Base-by-base conservation (phyloP, 1,140 invertebrate genomes). In the Hermetia illucens region DNA sequence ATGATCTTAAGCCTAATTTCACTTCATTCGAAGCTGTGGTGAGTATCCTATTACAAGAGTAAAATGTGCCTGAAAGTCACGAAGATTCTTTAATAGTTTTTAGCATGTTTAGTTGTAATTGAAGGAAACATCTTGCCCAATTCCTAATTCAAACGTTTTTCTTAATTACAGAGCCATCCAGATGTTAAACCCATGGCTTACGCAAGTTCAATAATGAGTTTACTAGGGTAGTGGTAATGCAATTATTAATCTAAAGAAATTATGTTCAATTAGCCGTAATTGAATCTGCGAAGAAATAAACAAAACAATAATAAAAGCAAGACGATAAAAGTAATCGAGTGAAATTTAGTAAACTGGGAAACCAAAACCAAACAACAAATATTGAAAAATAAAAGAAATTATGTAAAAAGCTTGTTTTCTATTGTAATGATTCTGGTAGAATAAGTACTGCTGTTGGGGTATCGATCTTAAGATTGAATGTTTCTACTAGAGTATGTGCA, bases 141-240 rank as follows among this genome's bases (percentile, higher is more conserved):
- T 24, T 37, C 9, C 17, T 16, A 32, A 36, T 39, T 17, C 32
- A 24, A 25, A 22, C 45, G 41, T 41, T 57, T 31, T 55, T 58
- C 61, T 64, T 52, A 56, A 45, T 80, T 82, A 47, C 66, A 93
- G 86, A 82, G 88, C 52, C 93, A 97, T 75, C 92, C 92, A n/a
- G 78, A 92, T 60, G 82, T 96, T 29, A 91, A 85, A 66, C 89
- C 93, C 38, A 96, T 97, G 93, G 82, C 80, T 25, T 96, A 95
- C 65, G 89, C 90, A 45, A 81, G 80, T 62, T 75, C 77, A 46
- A 55, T 87, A 35, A 60, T 60, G 57, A 59, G 51, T 39, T 52
- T 58, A 48, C 37, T 59, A 34, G 44, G 48, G 52, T 56, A 58
- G 52, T 53, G 9, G 17, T 6, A 16, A 6, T 32, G 8, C 13